Base-by-base conservation (phyloP, 2,113 vertebrate species). In the Chaetodon trifascialis region DNA sequence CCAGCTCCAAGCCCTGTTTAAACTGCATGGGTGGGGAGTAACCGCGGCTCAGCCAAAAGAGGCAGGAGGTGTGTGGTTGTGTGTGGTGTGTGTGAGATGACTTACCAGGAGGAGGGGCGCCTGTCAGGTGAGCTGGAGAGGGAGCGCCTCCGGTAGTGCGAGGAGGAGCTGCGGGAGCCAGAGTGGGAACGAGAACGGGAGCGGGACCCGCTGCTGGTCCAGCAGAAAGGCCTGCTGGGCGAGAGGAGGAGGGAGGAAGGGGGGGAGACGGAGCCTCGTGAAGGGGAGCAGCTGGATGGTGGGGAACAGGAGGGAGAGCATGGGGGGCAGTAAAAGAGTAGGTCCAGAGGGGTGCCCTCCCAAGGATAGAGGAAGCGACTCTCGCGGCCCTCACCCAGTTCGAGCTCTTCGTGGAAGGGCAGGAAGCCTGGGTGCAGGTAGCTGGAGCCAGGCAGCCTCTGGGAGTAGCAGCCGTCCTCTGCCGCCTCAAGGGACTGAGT, bases 81-180 rank as follows among this genome's bases (percentile, higher is more conserved):
- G 64, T 30, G 64, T 14, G 52, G 55, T 34, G 40, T 0, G 59
- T 14, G 23, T 15, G 30, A 14, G 49, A 46, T 3, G 46, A 65
- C 94, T 91, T 94, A 99, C 98, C 98, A 96, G 87, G 97, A 97
- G 83, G 97, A 96, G 40, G 96, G 97, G 94, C 94, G 95, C 95
- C 96, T 97, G 94, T 97, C 95, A 59, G 98, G 97, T 8, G 98
- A 99, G 93, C 96, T 97, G 93, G 98, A 99, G 90, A 97, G 96
- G 79, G 97, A 98, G 93, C 96, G 97, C 77, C 93, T 86, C 78
- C 93, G 88, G 87, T 91, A 76, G 94, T 95, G 97, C 85, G 96
- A 97, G 81, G 97, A 96, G 86, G 97, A 97, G 92, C 95, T 96
- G 93, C 95, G 96, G 67, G 96, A 97, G 93, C 96, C 96, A 62